Evolutionary conservation across 2,797 vertebrate genomes (phyloP), one percentile per base, ranked within the genome.

Genomic region (Cheracebus regulus): DNA sequence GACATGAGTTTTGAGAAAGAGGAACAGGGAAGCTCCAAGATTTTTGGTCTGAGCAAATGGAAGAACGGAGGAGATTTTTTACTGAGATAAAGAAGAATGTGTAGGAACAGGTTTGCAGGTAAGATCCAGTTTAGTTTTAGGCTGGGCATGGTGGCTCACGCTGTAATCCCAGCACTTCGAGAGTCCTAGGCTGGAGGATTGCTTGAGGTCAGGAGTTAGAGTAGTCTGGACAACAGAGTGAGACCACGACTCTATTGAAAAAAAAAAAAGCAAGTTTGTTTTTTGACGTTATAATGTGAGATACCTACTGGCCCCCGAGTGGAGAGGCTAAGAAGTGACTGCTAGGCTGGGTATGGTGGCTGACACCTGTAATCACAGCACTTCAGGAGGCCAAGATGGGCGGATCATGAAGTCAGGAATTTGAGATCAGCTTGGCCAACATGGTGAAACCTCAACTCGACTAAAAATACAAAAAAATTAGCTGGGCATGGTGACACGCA

Each of bases 21-120:
- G 19, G 83, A 73, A 20, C 57, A 86, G 90, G 75, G 30, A 88
- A 58, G 88, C 24, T 5, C 30, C n/a, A 44, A 67, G 61, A 64
- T 19, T 61, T 90, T 22, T 11, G 3, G 57, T 81, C 20, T 41
- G 44, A 83, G 67, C 61, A 80, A 75, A 85, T 33, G 41, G 9
- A 89, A 83, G 64, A 50, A 26, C 26, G 83, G 9, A 76, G 76
- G 0, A 14, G 55, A 20, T 36, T 50, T 78, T 88, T 88, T 13
- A 44, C 19, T 28, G 61, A 83, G 33, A 39, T 17, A 30, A 72
- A 41, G 58, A 61, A 24, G 44, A 81, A 75, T 41, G 39, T 0
- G 4, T 36, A 50, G 46, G 50, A 78, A 52, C 5, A 92, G 67
- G n/a, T 64, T 30, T 28, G 30, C 36, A 41, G 44, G 30, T 72